Base-by-base conservation (phyloP, 2,797 vertebrate genomes). In the Sebastes matsubarae region DNA sequence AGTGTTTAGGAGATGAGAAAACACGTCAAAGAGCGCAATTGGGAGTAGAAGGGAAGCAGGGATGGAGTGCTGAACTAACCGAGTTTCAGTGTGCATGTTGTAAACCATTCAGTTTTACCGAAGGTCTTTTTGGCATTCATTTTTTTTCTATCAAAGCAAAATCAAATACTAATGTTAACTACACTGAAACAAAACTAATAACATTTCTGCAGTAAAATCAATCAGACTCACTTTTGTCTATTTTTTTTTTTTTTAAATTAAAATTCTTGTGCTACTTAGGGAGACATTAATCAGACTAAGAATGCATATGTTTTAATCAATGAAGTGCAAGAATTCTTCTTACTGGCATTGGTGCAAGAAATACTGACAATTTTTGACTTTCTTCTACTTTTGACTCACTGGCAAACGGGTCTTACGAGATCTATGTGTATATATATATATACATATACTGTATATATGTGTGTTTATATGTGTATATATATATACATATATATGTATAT, bases 1-100 rank as follows among this genome's bases (percentile, higher is more conserved):
- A 66, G 88, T 78, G 78, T 91, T 88, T 74, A 80, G 76, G 84
- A 79, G 87, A 91, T 92, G 88, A 86, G 86, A 88, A 90, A 92
- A 93, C 89, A 87, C 58, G 74, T 88, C 90, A 86, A 69, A 84
- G 68, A 69, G 80, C 36, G 75, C 75, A 79, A 79, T 18, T 68
- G 76, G 88, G 82, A 83, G 80, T 32, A 71, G 66, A 77, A 38
- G 42, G n/a, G 73, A 77, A 27, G 72, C 55, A 18, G 57, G 24
- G 52, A 58, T 5, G 9, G 30, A 80, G 72, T 64, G 83, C 82
- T 82, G 89, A 82, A 71, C 87, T 54, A 24, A 75, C 78, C 72
- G 22, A 22, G 42, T 79, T 73, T 72, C 32, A 34, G 14, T 32
- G 9, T 59, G 59, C 68, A 30, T 30, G 59, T 50, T 71, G 57